A percentile compares a stretch with the other conserved stretches of the same genome.
These are phyloP conservation scores for Coregonus clupeaformis DNA, from an alignment of 2,113 vertebrate genomes.

Conservation along the genomic window DNA sequence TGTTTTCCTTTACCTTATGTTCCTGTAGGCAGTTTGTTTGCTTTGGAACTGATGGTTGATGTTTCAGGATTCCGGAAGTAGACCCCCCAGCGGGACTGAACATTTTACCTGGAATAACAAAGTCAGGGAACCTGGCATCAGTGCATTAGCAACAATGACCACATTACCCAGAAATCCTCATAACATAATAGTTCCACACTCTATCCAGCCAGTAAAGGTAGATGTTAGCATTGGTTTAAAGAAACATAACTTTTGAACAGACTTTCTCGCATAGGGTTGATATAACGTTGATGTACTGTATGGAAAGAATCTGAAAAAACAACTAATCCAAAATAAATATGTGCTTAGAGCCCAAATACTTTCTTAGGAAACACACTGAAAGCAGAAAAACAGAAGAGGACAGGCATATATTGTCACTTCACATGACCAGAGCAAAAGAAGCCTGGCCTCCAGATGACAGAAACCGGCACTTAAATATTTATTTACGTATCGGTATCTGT, in stretches of 20 bases:
- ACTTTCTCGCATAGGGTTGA: not conserved
- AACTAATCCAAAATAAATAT: not conserved
- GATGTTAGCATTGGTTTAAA: not conserved
- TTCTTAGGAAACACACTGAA: not conserved
- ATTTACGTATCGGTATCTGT: constrained; percentile 48
- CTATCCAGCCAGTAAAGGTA: not conserved
- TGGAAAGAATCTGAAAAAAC: not conserved
- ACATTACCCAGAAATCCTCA: constrained; percentile 29
- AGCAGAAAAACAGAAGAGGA: not conserved
- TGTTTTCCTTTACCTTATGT: constrained; percentile 48
- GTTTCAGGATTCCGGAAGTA: constrained; percentile 57
- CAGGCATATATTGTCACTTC: constrained; percentile 39
- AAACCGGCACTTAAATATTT: constrained; percentile 56
- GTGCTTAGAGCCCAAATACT: not conserved
- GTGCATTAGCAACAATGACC: constrained; percentile 39
- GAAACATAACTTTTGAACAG: not conserved
- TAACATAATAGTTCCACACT: constrained; percentile 8
- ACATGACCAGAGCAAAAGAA: constrained; percentile 31
- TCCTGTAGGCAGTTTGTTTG: constrained; percentile 62
- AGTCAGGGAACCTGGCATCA: constrained; percentile 44
- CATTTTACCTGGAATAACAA: constrained; percentile 70
- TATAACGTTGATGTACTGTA: not conserved
- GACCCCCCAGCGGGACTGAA: constrained; percentile 64
- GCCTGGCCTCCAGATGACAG: constrained; percentile 33
- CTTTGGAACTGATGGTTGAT: constrained; percentile 65